Evolutionary conservation across 2,888 invertebrate species (phyloP).

Genomic region (Stramonita haemastoma): DNA sequence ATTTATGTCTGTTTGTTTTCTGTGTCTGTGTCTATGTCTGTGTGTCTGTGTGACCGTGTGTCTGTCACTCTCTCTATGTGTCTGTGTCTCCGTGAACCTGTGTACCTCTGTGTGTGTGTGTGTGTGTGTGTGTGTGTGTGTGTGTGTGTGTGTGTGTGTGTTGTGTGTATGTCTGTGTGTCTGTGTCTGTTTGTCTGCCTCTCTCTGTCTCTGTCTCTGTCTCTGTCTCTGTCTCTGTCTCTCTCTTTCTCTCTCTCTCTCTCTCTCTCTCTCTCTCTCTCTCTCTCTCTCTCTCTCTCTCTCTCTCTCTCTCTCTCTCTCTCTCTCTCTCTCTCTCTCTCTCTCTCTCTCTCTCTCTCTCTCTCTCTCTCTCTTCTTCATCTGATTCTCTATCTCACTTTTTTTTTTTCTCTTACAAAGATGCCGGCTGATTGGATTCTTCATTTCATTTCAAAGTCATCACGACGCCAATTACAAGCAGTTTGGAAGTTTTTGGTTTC

Average conservation of each 20-base stretch:
- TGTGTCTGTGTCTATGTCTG: too few relatives aligned
- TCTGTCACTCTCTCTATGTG: too few relatives aligned
- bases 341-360: neutral
- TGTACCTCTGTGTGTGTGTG: too few relatives aligned
- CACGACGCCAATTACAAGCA: too few relatives aligned
- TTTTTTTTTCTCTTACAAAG: neutral
- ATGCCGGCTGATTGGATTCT: too few relatives aligned
- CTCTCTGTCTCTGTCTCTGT: conserved; percentile 1
- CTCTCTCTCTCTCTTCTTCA: conserved; percentile 7
- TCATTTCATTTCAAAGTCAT: too few relatives aligned
- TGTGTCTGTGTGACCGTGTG: too few relatives aligned
- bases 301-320: neutral
- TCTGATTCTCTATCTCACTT: neutral
- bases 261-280: neutral
- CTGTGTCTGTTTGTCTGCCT: neutral
- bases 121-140: too few relatives aligned
- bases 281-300: conserved; percentile 17
- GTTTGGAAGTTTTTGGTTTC: too few relatives aligned
- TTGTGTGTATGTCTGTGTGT: neutral
- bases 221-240: conserved; percentile 14
- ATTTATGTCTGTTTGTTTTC: neutral
- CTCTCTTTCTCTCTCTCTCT: conserved; percentile 9
- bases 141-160: too few relatives aligned
- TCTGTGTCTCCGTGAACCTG: too few relatives aligned
- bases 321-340: conserved; percentile 13